These are phyloP conservation scores for Scomberomorus guttatus DNA, from an alignment of 2,797 vertebrate genomes.

Conservation along the genomic window DNA sequence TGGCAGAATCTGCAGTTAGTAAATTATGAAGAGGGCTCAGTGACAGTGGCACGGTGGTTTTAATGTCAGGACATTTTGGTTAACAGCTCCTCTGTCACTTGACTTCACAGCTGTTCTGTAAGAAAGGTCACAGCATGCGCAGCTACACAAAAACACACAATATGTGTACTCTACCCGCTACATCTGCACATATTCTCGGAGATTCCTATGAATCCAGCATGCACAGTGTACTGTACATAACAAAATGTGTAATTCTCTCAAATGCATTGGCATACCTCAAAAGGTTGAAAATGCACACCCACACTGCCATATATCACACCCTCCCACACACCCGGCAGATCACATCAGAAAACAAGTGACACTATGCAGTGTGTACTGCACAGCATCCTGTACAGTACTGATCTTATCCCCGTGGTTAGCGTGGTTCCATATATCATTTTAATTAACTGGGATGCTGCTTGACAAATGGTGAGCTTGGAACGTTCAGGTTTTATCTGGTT, in stretches of 20 bases:
- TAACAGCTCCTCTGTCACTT: constrained; percentile 62
- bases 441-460: constrained; percentile 44
- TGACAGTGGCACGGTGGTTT: constrained; percentile 53
- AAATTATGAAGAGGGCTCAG: constrained; percentile 13
- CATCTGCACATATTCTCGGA: neutral
- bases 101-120: constrained; percentile 59
- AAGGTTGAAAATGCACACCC: constrained; percentile 31
- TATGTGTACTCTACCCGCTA: neutral
- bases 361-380: constrained; percentile 22
- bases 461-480: constrained; percentile 45
- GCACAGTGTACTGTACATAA: neutral
- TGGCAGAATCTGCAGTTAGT: neutral
- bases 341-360: constrained; percentile 46
- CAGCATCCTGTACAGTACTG: constrained; percentile 17
- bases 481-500: constrained; percentile 34
- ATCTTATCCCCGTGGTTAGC: constrained; percentile 27
- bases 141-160: constrained; percentile 39
- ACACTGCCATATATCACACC: constrained; percentile 31
- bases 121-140: constrained; percentile 63
- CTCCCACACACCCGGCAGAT: constrained; percentile 36
- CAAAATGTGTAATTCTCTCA: constrained; percentile 15
- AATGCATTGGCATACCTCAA: constrained; percentile 1
- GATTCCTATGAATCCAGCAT: neutral
- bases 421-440: constrained; percentile 52
- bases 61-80: constrained; percentile 75